Conservation (phyloP, 30 jellyfish, hydroid and myxozoan species). For the Turritopsis dohrnii region DNA sequence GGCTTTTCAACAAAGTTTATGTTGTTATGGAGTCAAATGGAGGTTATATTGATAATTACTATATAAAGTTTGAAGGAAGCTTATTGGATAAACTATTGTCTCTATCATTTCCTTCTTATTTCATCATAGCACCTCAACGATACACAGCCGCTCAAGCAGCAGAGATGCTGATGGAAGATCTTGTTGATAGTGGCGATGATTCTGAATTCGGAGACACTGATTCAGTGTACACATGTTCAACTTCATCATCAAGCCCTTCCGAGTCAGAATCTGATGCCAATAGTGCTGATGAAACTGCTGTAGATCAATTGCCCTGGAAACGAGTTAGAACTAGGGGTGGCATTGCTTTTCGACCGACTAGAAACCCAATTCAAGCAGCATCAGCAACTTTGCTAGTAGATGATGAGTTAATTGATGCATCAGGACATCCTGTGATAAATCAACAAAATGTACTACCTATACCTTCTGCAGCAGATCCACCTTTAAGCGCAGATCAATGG, state of each 20-base stretch:
- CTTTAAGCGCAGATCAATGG: constrained; percentile 4
- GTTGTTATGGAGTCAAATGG: too few relatives aligned
- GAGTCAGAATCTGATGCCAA: background rate
- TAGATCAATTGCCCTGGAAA: constrained; percentile 1
- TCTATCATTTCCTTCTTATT: background rate
- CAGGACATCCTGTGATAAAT: background rate
- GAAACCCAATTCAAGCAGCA: background rate
- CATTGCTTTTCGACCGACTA: background rate
- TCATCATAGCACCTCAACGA: background rate
- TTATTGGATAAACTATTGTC: background rate
- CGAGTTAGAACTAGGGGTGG: background rate
- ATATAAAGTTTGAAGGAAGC: background rate
- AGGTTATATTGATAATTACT: too few relatives aligned
- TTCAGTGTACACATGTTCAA: background rate
- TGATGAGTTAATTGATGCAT: too few relatives aligned
- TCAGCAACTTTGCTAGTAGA: too few relatives aligned
- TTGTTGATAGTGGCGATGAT: too few relatives aligned
- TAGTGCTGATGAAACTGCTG: background rate
- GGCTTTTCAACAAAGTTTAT: too few relatives aligned
- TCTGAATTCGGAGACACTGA: too few relatives aligned
- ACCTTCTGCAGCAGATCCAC: background rate
- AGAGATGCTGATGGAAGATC: too few relatives aligned
- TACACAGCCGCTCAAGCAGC: too few relatives aligned
- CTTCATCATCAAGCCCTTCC: background rate
- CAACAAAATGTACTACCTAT: constrained; percentile 3